Evolutionary conservation across 2,888 invertebrate genomes (phyloP), one percentile per base, ranked within the genome.

Genomic region (Kryphioiulus occultus): DNA sequence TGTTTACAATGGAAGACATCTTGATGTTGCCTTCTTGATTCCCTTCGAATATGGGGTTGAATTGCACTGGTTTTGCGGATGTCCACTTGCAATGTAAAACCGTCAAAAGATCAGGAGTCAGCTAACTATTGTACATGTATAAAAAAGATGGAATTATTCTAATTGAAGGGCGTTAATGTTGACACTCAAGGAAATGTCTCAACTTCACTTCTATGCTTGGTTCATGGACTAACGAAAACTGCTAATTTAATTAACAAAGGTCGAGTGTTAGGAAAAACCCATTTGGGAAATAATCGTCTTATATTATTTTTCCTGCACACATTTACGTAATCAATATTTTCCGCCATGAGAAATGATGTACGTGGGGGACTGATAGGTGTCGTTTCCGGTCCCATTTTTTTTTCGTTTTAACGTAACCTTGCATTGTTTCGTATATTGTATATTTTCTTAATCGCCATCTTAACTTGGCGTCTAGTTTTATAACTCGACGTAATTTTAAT

Each of bases 291-390:
- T 78, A 30, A 78, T 78, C 30, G 15, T 78, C 30, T 30, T 78
- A 30, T 30, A 30, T 12, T 78, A 78, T 30, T 78, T 78, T 78
- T 78, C 78, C 78, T 78, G 30, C 30, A 12, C 17, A 15, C 78
- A 78, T 78, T 78, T 78, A 78, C 78, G 78, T 78, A 78, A 78
- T 78, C 78, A 78, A 78, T 78, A 78, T 78, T 78, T 78, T 78
- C 78, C 30, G 26, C 78, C 30, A 30, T 78, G 78, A 30, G 78
- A 78, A 78, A 30, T 78, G 26, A 78, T 78, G 15, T 30, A 78
- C 15, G 30, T 78, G 78, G 78, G 30, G 15, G 78, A 78, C 78
- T 30, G 78, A 78, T 78, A 30, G 78, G 78, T 78, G 78, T 78
- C 78, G 78, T 78, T 78, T 78, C 78, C 78, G 78, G 78, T 10